phyloP scores from a whole-genome alignment of 37 sponge, comb jelly and placozoan genomes.

The Crambe crambe region DNA sequence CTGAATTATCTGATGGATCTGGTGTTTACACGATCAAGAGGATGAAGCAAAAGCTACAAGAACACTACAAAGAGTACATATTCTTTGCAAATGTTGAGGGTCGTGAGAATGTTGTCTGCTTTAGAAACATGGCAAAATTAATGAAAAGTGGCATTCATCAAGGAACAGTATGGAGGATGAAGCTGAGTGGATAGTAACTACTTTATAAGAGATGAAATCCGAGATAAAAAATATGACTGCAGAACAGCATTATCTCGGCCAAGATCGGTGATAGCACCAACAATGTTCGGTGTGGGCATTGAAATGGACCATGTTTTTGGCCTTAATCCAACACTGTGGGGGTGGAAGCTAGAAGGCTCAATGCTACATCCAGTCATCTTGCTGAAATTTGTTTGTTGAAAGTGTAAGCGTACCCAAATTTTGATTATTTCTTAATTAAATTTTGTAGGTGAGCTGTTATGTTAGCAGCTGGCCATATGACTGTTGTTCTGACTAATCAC shows the following conservation, averaged over 20 bases:
- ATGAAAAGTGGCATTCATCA: conserved; percentile 24
- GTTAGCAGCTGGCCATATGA: too few relatives aligned
- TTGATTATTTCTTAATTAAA: too few relatives aligned
- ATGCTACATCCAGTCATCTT: conserved; percentile 20
- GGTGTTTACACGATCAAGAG: conserved; percentile 36
- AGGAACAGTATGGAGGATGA: conserved; percentile 6
- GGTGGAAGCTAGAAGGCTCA: conserved; percentile 31
- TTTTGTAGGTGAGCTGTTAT: too few relatives aligned
- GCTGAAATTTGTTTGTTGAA: conserved; percentile 13
- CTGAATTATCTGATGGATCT: conserved; percentile 38
- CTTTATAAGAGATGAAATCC: conserved; percentile 53
- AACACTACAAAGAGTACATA: conserved; percentile 32
- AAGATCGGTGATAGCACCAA: conserved; percentile 1
- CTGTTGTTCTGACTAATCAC: too few relatives aligned
- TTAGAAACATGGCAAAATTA: conserved; percentile 6
- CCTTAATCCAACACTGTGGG: conserved; percentile 28
- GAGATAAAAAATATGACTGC: conserved; percentile 12
- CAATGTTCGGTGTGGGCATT: conserved; percentile 19
- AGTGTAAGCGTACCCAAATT: too few relatives aligned
- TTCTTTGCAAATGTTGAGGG: conserved; percentile 29
- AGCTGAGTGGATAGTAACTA: conserved; percentile 33
- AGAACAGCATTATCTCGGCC: conserved; percentile 27
- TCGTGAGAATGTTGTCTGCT: too few relatives aligned
- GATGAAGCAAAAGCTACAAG: conserved; percentile 39
- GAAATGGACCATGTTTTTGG: conserved; percentile 46